These are phyloP conservation scores for Sceloporus tristichus DNA, from an alignment of 2,113 vertebrate genomes.

Conservation along the genomic window DNA sequence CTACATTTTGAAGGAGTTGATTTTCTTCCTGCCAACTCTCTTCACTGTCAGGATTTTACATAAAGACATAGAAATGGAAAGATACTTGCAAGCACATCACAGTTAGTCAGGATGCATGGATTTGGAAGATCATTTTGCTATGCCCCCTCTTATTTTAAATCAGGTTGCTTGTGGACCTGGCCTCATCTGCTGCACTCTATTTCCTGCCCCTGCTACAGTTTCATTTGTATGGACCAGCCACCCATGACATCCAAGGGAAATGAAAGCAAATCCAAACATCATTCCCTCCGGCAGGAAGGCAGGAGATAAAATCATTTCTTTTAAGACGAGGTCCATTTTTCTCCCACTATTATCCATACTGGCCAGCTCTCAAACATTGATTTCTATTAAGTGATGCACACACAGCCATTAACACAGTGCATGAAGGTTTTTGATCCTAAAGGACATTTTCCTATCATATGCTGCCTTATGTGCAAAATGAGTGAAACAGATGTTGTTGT, in stretches of 20 bases:
- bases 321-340: constrained; percentile 50
- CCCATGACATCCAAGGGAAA: constrained; percentile 78
- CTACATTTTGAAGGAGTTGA: no score
- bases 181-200: constrained; percentile 52
- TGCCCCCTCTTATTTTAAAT: constrained; percentile 2
- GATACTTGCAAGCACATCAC: not conserved
- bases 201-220: constrained; percentile 74
- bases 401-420: not conserved
- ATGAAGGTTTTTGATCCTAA: not conserved
- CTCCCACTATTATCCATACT: not conserved
- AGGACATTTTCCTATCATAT: no score
- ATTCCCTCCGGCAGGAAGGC: constrained; percentile 39
- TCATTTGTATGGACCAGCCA: constrained; percentile 72
- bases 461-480: not conserved
- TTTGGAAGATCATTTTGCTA: not conserved
- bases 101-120: not conserved
- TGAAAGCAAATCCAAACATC: constrained; percentile 61
- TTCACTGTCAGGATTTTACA: no score
- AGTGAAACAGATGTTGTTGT: not conserved
- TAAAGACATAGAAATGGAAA: not conserved
- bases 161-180: constrained; percentile 43
- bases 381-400: not conserved
- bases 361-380: not conserved
- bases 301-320: constrained; percentile 60
- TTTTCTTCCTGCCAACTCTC: no score